A percentile compares a stretch with the other conserved stretches of the same genome.
Evolutionary conservation across 2,797 vertebrate species (phyloP).

Genomic region (Micrastur ruficollis): DNA sequence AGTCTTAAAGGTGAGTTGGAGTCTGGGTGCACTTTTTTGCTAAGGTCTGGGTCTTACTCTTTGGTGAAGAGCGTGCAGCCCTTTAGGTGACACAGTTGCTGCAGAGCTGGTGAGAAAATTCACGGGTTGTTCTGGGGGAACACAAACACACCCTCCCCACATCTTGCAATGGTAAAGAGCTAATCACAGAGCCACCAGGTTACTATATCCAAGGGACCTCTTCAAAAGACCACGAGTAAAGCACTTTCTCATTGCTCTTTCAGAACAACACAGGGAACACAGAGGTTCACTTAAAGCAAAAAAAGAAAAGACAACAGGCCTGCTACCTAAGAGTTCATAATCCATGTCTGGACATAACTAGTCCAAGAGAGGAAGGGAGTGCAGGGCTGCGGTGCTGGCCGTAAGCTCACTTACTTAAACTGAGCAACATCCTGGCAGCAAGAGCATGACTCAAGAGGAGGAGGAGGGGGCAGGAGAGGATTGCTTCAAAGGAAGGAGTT

Average conservation of each 20-base stretch:
- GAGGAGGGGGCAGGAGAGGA: background rate
- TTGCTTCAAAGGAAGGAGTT: background rate
- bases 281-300: background rate
- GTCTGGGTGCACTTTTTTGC: background rate
- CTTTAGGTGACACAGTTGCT: background rate
- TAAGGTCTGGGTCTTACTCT: background rate
- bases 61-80: background rate
- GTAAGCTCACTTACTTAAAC: background rate
- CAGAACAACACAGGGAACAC: background rate
- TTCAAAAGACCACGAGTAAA: background rate
- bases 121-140: background rate
- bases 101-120: background rate
- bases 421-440: background rate
- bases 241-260: background rate
- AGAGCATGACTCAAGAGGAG: rapidly evolving
- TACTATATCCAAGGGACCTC: background rate
- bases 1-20: background rate
- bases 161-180: background rate
- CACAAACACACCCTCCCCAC: background rate
- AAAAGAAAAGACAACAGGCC: too few relatives aligned
- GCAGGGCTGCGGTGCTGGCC: background rate
- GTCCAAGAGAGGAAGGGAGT: background rate
- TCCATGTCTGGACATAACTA: background rate
- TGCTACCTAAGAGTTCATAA: background rate
- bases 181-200: background rate